Percentiles rank a stretch among this genome's conserved stretches.
Conservation (phyloP, 2,888 invertebrate species). For the Cephus nigrinus region DNA sequence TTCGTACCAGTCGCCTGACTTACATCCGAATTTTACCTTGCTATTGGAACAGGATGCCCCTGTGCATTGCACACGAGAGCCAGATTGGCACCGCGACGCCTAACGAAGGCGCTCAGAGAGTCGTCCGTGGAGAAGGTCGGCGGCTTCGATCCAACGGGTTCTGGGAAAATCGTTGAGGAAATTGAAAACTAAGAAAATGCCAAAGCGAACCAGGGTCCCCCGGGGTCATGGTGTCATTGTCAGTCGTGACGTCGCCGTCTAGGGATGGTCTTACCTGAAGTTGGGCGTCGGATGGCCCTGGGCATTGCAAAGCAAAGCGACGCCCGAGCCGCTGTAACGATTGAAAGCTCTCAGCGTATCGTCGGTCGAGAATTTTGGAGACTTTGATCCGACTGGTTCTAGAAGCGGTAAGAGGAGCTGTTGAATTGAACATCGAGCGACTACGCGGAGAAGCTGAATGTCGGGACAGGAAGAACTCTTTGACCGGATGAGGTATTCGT, state of each 20-base stretch:
- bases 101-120: conserved; percentile 72
- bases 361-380: conserved; percentile 73
- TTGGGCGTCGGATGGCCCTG: conserved; percentile 67
- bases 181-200: background rate
- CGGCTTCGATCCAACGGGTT: conserved; percentile 76
- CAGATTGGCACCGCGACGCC: conserved; percentile 59
- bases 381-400: conserved; percentile 75
- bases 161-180: conserved; percentile 61
- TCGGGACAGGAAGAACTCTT: conserved; percentile 10
- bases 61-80: conserved; percentile 70
- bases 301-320: conserved; percentile 65
- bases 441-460: background rate
- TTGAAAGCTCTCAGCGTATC: conserved; percentile 18
- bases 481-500: background rate
- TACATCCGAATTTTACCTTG: conserved; percentile 70
- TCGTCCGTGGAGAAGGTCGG: conserved; percentile 76
- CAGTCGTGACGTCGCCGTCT: background rate
- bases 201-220: background rate
- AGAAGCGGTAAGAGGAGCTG: conserved; percentile 40
- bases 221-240: background rate
- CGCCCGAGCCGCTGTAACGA: conserved; percentile 18
- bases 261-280: conserved; percentile 64
- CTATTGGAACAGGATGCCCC: conserved; percentile 76
- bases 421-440: conserved; percentile 1
- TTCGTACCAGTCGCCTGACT: background rate